Evolutionary conservation across 2,888 invertebrate genomes (phyloP).

Genomic region (Monoplex corrugatus): DNA sequence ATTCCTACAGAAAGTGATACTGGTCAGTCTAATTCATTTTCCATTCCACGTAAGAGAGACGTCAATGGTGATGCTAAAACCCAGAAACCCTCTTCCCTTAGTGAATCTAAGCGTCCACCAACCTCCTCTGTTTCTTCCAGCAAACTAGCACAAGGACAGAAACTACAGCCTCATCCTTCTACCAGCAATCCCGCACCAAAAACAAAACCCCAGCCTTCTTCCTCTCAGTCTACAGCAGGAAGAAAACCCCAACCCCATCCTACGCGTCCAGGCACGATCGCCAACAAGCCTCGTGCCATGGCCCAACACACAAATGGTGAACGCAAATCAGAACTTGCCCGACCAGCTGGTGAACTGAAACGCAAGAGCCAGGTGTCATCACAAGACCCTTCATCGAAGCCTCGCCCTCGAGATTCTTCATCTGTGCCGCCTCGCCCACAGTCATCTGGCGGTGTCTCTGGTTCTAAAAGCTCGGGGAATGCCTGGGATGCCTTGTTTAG

Average conservation of each 20-base stretch:
- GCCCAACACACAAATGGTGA: neutral
- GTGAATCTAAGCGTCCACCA: no score
- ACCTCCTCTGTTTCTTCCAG: no score
- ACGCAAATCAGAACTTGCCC: neutral
- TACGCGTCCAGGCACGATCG: constrained; percentile 34
- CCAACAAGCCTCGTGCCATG: constrained; percentile 42
- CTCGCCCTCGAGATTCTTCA: neutral
- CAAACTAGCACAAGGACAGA: neutral
- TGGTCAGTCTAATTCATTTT: neutral
- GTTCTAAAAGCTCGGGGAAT: neutral
- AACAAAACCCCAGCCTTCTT: neutral
- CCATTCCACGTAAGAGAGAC: neutral
- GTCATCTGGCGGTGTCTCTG: neutral
- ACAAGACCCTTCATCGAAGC: neutral
- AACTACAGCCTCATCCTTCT: neutral
- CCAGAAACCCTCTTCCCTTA: neutral
- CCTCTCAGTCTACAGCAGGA: neutral
- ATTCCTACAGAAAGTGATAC: neutral
- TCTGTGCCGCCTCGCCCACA: neutral
- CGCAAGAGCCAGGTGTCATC: neutral
- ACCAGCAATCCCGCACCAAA: neutral
- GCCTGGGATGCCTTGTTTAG: constrained; percentile 45
- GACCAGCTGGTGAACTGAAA: neutral
- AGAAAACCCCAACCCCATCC: constrained; percentile 19
- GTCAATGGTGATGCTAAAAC: neutral